Evolutionary conservation across 2,888 invertebrate species (phyloP), one percentile per base, ranked within the genome.

Genomic region (Drosophila lutescens): DNA sequence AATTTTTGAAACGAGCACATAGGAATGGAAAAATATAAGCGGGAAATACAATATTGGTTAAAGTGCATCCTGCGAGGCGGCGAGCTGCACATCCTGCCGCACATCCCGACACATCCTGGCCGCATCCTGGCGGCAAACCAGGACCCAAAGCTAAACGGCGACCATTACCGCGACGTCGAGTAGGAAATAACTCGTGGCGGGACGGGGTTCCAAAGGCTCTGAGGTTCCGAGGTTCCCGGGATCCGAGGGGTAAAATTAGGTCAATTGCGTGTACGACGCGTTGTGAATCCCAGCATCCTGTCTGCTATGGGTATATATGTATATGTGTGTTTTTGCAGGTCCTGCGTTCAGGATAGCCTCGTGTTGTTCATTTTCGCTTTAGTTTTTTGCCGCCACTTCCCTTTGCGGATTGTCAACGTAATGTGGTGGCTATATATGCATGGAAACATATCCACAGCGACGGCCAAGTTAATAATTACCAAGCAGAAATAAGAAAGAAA

Each of bases 241-340:
- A 23, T 46, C n/a, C 20, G 41, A 46, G 47, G 54, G 60, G 50
- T 23, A 15, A 74, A 82, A 82, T 83, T 80, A 49, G 82, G 82
- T 83, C 82, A 83, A 82, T 79, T 76, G 74, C 67, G 77, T 75
- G 58, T 74, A 63, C 67, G 71, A 47, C 53, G 71, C 59, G 73
- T 65, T 61, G 66, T 47, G 57, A 65, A 74, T 72, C 51, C 51
- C 57, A 46, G 70, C 76, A 74, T 77, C 76, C 73, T 76, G 73
- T 58, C 71, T 66, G 56, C 47, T 47, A 15, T 49, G 32, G 32
- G 17, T 17, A 17, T 7, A 4, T 20, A 3, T 20, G 20, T 20
- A 3, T 20, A 10, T 15, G 34, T 20, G 15, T 15, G 34, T 26
- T 36, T 44, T 49, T 50, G 47, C 44, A 44, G 26, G 56, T 46